phyloP scores from a whole-genome alignment of 2,797 vertebrate genomes.

The Rhinella marina region DNA sequence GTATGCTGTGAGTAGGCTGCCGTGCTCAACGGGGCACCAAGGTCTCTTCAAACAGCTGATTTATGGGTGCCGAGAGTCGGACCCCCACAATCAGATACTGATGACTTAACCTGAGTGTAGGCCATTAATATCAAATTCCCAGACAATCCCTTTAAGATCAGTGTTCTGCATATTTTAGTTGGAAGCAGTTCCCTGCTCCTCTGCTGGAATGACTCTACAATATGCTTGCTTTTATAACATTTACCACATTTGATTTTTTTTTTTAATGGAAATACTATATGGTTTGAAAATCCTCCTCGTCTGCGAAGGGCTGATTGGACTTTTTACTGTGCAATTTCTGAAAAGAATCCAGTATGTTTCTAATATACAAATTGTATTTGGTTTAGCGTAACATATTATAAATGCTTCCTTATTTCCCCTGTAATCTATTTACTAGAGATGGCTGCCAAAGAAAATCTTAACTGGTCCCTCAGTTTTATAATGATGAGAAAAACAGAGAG shows the following conservation, averaged over 20 bases:
- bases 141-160: too few relatives aligned
- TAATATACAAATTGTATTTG: constrained; percentile 13
- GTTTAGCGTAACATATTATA: not conserved
- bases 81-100: too few relatives aligned
- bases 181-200: not conserved
- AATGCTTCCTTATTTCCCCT: constrained; percentile 8
- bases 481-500: constrained; percentile 15
- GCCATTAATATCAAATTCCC: too few relatives aligned
- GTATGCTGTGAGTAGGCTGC: too few relatives aligned
- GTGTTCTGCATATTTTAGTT: too few relatives aligned
- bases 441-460: constrained; percentile 21
- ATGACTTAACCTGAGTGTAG: too few relatives aligned
- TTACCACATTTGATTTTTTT: not conserved
- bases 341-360: not conserved
- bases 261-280: not conserved
- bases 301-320: constrained; percentile 1
- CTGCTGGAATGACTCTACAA: not conserved
- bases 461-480: not conserved
- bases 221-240: not conserved
- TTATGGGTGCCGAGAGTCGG: too few relatives aligned
- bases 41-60: too few relatives aligned
- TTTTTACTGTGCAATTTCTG: constrained; percentile 10
- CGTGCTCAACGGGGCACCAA: too few relatives aligned
- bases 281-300: not conserved
- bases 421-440: constrained; percentile 10